These are phyloP conservation scores for Myotis findleyi DNA, from an alignment of 2,797 vertebrate genomes.

Conservation along the genomic window DNA sequence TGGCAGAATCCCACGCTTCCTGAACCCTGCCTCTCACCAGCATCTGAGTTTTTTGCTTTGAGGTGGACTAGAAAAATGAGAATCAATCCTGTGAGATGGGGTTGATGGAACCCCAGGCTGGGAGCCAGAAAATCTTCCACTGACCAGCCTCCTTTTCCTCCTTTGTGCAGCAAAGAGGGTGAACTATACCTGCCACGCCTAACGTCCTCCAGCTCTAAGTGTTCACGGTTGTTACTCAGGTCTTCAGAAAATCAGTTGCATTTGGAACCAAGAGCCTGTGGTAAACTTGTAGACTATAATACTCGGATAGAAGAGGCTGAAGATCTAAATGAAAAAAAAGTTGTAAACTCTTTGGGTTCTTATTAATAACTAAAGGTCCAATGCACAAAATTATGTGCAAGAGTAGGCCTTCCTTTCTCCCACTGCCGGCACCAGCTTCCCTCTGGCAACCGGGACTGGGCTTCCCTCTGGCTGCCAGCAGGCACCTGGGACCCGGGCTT, in stretches of 20 bases:
- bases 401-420: no score
- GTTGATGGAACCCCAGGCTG: not conserved
- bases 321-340: not conserved
- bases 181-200: no score
- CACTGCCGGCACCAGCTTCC: no score
- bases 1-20: not conserved
- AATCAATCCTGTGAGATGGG: not conserved
- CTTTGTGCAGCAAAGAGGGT: rapidly evolving
- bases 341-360: not conserved
- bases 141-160: not conserved
- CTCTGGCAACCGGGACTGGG: no score
- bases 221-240: not conserved
- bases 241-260: not conserved
- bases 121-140: not conserved
- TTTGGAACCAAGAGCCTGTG: not conserved
- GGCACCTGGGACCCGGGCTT: no score
- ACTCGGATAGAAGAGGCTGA: conserved; percentile 3
- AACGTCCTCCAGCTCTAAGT: not conserved
- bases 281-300: not conserved
- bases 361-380: no score
- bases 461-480: no score
- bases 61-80: not conserved
- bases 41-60: not conserved
- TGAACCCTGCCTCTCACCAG: not conserved
- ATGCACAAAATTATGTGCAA: no score